Evolutionary conservation across 64 coral and sea anemone species (phyloP), one percentile per base, ranked within the genome.

Genomic region (Astreopora myriophthalma): DNA sequence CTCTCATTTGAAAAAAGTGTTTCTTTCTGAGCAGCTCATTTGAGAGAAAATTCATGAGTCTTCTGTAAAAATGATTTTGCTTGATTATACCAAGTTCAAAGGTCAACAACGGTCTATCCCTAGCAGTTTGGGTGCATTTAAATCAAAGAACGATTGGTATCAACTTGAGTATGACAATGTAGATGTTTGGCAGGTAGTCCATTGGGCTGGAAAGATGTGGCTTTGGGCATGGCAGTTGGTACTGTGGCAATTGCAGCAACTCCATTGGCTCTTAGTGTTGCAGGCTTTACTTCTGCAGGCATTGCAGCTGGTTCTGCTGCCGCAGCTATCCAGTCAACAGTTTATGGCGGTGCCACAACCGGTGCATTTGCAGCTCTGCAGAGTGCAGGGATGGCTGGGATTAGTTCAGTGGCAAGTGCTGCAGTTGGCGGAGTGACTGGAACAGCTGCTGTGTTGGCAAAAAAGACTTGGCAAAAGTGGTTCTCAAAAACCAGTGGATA

Each of bases 361-460:
- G 69, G 94, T 91, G 27, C 2, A 0, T 48, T 86, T 58, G 81
- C 94, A 22, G 19, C 11, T 6, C 22, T 82, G n/a, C 94, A 95
- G 42, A 86, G 87, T 91, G 88, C 83, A 52, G 94, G 94, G 1
- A 89, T 73, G 3, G 74, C 89, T n/a, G 94, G 94, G 5, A 31
- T 94, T 19, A 71, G 87, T 16, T n/a, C 4, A 31, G 51, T 38
- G 52, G 37, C 71, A 8, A 48, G 8, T 24, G 65, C 74, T 23
- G 65, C 74, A 37, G 30, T 91, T 62, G 93, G 87, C 19, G 70
- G 70, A 37, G 20, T 6, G 0, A 37, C 20, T n/a, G 70, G 33
- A 73, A 22, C 34, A 36, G 70, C 70, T 19, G 33, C 70, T 1
- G 31, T 38, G 19, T 0, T 38, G 13, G 34, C 1, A 0, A 73